Base-by-base conservation (phyloP, 1,140 invertebrate species). In the Pinna nobilis region DNA sequence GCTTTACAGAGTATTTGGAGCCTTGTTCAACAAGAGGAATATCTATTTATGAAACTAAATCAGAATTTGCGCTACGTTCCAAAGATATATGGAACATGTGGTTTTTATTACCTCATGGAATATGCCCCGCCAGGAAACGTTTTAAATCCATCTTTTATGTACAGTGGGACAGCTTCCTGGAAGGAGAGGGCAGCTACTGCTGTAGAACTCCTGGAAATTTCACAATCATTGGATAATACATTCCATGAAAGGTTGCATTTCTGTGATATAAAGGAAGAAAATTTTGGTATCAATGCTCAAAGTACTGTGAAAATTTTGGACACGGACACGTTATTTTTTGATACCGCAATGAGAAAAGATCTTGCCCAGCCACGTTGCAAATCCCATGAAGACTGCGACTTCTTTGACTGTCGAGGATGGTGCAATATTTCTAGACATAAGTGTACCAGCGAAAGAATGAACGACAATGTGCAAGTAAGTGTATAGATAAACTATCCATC, bases 201-300 rank as follows among this genome's bases (percentile, higher is more conserved):
- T 1, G 82, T 93, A 2, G 89, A 92, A 83, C 91, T 94, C 6
- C 75, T 94, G 37, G 91, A 93, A 75, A 86, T 93, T 18, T 78
- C 93, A 3, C 89, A 92, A 32, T 90, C 91, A 61, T 77, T 94
- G 20, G 91, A 93, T 25, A 88, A 81, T 9, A 88, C 86, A 55
- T 91, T 92, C 69, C 86, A 89, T 9, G 90, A 93, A 79, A 90
- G 91, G 4, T 87, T 93, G 44, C 89, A 92, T 79, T 82, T 94
- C 2, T 94, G 93, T 85, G 92, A 94, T 85, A 88, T 94, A 0
- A 93, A 93, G 85, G 88, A 92, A 30, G 90, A 91, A 49, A 92
- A 94, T 82, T 94, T 94, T 86, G 93, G 93, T 4, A 67, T 93
- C 0, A 87, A 90, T 11, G 82, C 88, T 3, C 89, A 90, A 44